These are phyloP conservation scores for Drosophila serrata DNA, from an alignment of 1,140 invertebrate genomes.

Conservation along the genomic window DNA sequence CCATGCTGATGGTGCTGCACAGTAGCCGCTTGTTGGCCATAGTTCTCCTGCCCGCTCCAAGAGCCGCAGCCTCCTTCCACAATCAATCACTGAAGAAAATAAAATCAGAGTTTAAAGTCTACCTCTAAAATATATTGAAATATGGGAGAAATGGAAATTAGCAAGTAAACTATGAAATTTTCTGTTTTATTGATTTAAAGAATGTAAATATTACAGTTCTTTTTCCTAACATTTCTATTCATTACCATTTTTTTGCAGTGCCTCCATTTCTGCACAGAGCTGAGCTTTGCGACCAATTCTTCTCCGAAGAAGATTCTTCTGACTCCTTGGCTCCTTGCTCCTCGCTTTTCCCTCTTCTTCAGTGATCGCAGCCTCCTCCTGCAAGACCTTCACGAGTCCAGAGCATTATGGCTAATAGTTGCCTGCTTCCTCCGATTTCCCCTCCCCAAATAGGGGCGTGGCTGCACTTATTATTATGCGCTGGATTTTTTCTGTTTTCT, in stretches of 20 bases:
- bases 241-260: slow-evolving; percentile 1
- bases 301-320: slow-evolving; percentile 2
- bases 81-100: slow-evolving; percentile 29
- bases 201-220: too few relatives aligned
- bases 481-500: slow-evolving; percentile 23
- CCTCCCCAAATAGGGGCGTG: slow-evolving; percentile 40
- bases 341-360: slow-evolving; percentile 11
- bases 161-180: too few relatives aligned
- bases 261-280: not conserved
- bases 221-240: not conserved
- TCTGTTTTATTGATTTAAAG: too few relatives aligned
- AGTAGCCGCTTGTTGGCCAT: slow-evolving; percentile 58
- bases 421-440: slow-evolving; percentile 23
- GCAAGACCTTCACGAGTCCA: slow-evolving; percentile 46
- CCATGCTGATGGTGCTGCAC: slow-evolving; percentile 27
- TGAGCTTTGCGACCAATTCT: slow-evolving; percentile 8
- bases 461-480: slow-evolving; percentile 76
- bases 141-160: too few relatives aligned
- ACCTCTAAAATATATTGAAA: not conserved
- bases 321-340: not conserved
- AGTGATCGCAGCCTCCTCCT: slow-evolving; percentile 23
- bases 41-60: slow-evolving; percentile 22
- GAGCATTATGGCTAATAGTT: slow-evolving; percentile 77
- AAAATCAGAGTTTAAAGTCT: not conserved
- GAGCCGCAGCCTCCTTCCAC: slow-evolving; percentile 38